Evolutionary conservation across 2,888 invertebrate species (phyloP).

Genomic region (Eilema griseolum): DNA sequence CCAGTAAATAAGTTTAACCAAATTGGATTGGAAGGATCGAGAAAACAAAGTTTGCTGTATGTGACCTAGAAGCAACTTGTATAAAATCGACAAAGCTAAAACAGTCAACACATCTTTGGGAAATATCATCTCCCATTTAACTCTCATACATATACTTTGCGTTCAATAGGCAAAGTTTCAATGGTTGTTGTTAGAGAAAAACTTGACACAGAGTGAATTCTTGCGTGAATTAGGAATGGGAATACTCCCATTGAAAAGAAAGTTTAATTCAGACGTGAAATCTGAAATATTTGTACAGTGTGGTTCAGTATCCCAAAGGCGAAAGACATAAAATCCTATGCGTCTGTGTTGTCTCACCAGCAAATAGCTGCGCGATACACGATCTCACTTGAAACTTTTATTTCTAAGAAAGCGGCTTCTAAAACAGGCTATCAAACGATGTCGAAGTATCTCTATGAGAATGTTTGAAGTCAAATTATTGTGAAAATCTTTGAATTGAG

Average conservation of each 20-base stretch:
- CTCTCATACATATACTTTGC: constrained; percentile 44
- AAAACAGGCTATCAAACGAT: constrained; percentile 56
- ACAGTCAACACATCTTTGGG: constrained; percentile 16
- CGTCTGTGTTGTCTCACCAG: constrained; percentile 28
- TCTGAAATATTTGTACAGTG: constrained; percentile 31
- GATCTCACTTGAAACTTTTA: constrained; percentile 71
- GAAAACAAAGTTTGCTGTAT: constrained; percentile 11
- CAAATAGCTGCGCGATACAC: constrained; percentile 58
- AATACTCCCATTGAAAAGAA: constrained; percentile 66
- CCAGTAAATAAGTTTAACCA: constrained; percentile 17
- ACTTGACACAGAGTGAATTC: constrained; percentile 68
- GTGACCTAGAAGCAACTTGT: constrained; percentile 4
- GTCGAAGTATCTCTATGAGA: constrained; percentile 55
- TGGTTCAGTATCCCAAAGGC: constrained; percentile 48
- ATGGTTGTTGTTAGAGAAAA: constrained; percentile 70
- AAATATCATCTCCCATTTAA: constrained; percentile 29
- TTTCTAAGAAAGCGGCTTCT: constrained; percentile 60
- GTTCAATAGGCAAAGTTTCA: constrained; percentile 66
- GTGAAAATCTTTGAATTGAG: too few relatives aligned
- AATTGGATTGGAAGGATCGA: constrained; percentile 5
- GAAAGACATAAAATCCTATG: constrained; percentile 55
- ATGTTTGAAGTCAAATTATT: constrained; percentile 37
- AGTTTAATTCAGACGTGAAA: constrained; percentile 51
- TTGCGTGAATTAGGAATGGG: constrained; percentile 68
- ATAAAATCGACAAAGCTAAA: constrained; percentile 13